Base-by-base conservation (phyloP, 1,140 invertebrate species). In the Macrocentrus cingulum region DNA sequence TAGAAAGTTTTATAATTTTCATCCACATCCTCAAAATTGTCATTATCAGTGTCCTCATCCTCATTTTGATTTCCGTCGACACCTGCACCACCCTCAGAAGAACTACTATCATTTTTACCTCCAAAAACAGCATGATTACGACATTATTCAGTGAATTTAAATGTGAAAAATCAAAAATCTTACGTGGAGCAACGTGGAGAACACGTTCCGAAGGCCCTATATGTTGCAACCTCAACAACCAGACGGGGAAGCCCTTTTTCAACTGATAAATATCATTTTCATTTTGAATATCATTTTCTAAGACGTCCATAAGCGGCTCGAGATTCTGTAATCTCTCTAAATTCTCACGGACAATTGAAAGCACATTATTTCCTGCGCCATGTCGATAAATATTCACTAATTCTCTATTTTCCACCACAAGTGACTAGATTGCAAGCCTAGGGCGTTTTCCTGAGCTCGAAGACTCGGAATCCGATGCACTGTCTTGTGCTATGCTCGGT, bases 351-450 rank as follows among this genome's bases (percentile, higher is more conserved):
- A 62, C 62, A 6, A 53, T 59, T 36, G 70, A 66, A 4, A 75
- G 63, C 56, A 80, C 72, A 59, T 83, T 82, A 60, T 84, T 83
- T 49, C 82, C 81, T 67, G 83, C 80, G 1, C 67, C 69, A 60
- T 84, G 81, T 23, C 82, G 69, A 62, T 83, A 83, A 62, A 83
- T 83, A 64, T 84, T 83, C 2, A 75, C 81, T 7, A 83, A 67
- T 67, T 84, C 82, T 4, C 81, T 80, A 63, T 83, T 84, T 69
- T 83, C 80, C 4, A 82, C 79, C 49, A 73, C 71, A 1, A 70
- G 54, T 13, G 61, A 44, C 4, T 60, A 54, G n/a, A n/a, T 3
- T 50, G 56, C 16, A 67, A 56, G 18, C 54, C 75, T 13, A 55
- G 41, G 68, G 8, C 49, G 62, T 54, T 76, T 68, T 0, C 60